Evolutionary conservation across 2,797 vertebrate species (phyloP).

Genomic region (Botia kubotai): DNA sequence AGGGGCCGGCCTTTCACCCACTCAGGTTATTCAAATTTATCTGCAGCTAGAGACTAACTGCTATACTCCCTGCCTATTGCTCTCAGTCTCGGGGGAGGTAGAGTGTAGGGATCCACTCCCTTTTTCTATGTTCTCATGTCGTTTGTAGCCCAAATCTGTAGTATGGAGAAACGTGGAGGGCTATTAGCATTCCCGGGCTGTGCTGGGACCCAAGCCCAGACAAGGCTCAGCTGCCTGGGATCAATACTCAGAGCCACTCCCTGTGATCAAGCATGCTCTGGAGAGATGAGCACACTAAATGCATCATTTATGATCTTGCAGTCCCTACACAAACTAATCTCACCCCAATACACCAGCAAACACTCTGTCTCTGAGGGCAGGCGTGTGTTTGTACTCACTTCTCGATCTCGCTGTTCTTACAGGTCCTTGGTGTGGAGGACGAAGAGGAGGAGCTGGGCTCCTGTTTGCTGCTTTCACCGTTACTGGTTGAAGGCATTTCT

Average conservation of each 20-base stretch:
- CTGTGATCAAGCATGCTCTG: constrained; percentile 61
- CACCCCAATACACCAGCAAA: constrained; percentile 46
- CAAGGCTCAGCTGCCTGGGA: constrained; percentile 64
- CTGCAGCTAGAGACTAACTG: constrained; percentile 41
- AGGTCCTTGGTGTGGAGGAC: constrained; percentile 85
- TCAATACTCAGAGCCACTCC: constrained; percentile 67
- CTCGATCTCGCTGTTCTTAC: constrained; percentile 94
- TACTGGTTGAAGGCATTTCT: constrained; percentile 99
- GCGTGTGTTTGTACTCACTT: constrained; percentile 83
- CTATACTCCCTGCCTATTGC: constrained; percentile 8
- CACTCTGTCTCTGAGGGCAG: constrained; percentile 28
- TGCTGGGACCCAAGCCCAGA: constrained; percentile 54
- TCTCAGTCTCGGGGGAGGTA: neutral
- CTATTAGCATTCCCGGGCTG: constrained; percentile 64
- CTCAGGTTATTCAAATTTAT: constrained; percentile 62
- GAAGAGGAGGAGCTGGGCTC: constrained; percentile 89
- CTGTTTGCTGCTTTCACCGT: constrained; percentile 94
- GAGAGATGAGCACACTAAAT: constrained; percentile 67
- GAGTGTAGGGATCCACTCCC: neutral
- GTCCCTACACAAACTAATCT: constrained; percentile 65
- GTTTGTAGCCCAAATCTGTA: constrained; percentile 28
- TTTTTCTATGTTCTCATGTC: neutral
- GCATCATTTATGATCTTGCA: constrained; percentile 71
- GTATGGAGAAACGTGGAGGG: constrained; percentile 3
- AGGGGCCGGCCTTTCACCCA: constrained; percentile 68